Percentiles rank a stretch among this genome's conserved stretches.
Evolutionary conservation across 2,888 invertebrate genomes (phyloP).

Genomic region (Caenorhabditis japonica): DNA sequence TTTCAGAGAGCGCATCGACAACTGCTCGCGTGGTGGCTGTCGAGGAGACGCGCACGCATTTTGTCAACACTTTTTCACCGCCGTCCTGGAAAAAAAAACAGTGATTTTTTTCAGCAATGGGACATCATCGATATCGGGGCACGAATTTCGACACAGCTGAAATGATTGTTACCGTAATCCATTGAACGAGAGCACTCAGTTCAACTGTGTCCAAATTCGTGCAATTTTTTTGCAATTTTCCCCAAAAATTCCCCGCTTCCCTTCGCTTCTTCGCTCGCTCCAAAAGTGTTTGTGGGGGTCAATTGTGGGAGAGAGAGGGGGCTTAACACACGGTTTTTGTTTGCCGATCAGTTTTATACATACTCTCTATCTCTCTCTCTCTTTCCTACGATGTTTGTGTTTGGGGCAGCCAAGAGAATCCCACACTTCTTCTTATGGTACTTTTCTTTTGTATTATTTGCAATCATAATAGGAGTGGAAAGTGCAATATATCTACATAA

Average conservation of each 20-base stretch:
- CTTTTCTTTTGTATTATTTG: no score
- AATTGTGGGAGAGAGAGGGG: constrained; percentile 14
- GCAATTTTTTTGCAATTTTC: background rate
- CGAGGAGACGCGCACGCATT: constrained; percentile 96
- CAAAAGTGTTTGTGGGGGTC: no score
- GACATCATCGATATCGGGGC: no score
- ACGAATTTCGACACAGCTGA: no score
- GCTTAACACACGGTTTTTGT: constrained; percentile 36
- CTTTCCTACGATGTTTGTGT: constrained; percentile 25
- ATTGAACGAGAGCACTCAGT: no score
- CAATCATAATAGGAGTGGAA: no score
- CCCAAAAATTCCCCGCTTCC: background rate
- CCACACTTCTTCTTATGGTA: constrained; percentile 10
- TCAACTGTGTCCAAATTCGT: no score
- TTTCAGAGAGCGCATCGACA: constrained; percentile 96
- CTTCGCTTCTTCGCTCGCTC: background rate
- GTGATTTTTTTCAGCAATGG: no score
- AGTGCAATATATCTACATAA: no score
- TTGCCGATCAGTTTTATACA: constrained; percentile 46
- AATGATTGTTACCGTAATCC: no score
- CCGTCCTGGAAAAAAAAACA: constrained; percentile 85
- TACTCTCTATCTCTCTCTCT: no score
- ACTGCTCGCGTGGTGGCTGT: constrained; percentile 93
- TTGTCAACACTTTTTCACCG: constrained; percentile 97
- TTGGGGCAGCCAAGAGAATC: no score